phyloP scores from a whole-genome alignment of 2,888 invertebrate genomes.

The Empis livida region DNA sequence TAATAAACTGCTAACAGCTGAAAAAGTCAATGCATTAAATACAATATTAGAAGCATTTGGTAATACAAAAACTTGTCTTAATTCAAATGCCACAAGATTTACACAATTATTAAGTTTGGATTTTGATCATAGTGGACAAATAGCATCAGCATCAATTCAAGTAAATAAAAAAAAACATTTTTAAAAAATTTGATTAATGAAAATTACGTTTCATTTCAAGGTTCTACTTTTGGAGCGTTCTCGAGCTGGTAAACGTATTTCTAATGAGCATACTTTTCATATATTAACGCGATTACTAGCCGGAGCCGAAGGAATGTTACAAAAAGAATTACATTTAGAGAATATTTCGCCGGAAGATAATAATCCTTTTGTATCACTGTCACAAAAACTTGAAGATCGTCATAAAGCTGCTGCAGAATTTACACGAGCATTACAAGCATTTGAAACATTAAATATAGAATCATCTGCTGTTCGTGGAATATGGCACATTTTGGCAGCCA shows the following conservation, averaged over 20 bases:
- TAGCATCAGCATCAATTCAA: slow-evolving; percentile 83
- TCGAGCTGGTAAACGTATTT: slow-evolving; percentile 51
- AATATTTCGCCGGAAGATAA: slow-evolving; percentile 49
- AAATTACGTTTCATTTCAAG: slow-evolving; percentile 37
- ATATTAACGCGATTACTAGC: slow-evolving; percentile 41
- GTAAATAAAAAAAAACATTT: slow-evolving; percentile 26
- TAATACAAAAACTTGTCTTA: slow-evolving; percentile 72
- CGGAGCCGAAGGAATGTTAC: slow-evolving; percentile 68
- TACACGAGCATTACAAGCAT: slow-evolving; percentile 61
- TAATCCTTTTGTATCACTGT: slow-evolving; percentile 66
- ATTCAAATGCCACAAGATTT: slow-evolving; percentile 78
- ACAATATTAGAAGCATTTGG: slow-evolving; percentile 83
- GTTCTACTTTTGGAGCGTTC: slow-evolving; percentile 69
- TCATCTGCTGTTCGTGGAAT: slow-evolving; percentile 69
- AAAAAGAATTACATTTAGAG: slow-evolving; percentile 73
- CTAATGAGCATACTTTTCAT: slow-evolving; percentile 43
- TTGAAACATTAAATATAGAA: slow-evolving; percentile 61
- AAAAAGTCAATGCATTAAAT: slow-evolving; percentile 72
- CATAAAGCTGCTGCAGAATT: slow-evolving; percentile 71
- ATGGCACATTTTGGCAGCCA: slow-evolving; percentile 81
- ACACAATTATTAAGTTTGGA: slow-evolving; percentile 88
- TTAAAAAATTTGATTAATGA: not conserved
- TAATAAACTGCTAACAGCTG: slow-evolving; percentile 66
- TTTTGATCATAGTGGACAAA: slow-evolving; percentile 84
- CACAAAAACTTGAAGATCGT: slow-evolving; percentile 67